Evolutionary conservation across 2,113 vertebrate species (phyloP), one percentile per base, ranked within the genome.

Genomic region (Pheucticus melanocephalus): DNA sequence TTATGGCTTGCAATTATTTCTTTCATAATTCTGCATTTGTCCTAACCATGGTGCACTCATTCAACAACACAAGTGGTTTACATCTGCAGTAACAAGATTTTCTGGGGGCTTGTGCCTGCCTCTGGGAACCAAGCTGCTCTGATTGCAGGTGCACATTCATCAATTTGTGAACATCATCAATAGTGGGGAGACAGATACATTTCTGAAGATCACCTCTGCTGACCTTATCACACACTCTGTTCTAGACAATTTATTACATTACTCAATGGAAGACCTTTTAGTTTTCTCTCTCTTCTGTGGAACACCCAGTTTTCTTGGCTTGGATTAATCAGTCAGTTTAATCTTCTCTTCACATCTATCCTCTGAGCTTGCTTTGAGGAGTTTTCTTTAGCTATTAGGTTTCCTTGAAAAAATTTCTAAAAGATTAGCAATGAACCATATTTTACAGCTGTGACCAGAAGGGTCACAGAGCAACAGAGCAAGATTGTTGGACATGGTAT

Each of bases 381-480:
- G 12, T 16, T 78, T 28, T 53, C 3, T 31, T 78, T 70, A 75
- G 6, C 19, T 10, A 24, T 51, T 33, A 86, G 9, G 9, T 54
- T 48, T 84, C 8, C 37, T 19, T n/a, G 19, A 8, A 91, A 57
- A 54, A 1, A 11, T 20, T 65, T 78, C 45, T 30, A 25, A 7
- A 27, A 19, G 27, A 13, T 50, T 42, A 15, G 12, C 8, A 78
- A 42, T 9, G 5, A 69, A 22, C 22, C 0, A 0, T 35, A 21
- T 30, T 60, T 20, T 44, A 42, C 16, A 45, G 11, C 8, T 33
- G 15, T 57, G 23, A 2, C 14, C 60, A 86, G 31, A 77, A 82
- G 42, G 4, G 18, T 30, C 27, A 51, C 5, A 30, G 8, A 4
- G 42, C 12, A 82, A 14, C 1, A 30, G 4, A 51, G 3, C 1